A percentile compares a stretch with the other conserved stretches of the same genome.
phyloP scores from a whole-genome alignment of 2,888 invertebrate genomes.

The Drosophila atripex region DNA sequence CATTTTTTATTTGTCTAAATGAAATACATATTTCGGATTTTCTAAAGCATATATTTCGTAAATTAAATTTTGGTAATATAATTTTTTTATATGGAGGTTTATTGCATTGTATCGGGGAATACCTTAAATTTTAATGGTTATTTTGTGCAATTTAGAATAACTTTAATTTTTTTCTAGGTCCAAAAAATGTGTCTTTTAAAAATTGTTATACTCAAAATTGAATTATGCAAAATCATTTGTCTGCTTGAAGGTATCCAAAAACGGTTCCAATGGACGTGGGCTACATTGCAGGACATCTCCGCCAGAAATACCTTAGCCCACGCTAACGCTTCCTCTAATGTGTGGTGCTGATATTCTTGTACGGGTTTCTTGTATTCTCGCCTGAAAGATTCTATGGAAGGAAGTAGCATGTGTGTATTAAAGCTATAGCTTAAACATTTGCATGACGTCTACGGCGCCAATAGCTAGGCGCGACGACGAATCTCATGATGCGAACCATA shows the following conservation, averaged over 20 bases:
- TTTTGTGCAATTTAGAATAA: too few species aligned
- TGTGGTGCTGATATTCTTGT: constrained; percentile 5
- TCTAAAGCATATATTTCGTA: too few species aligned
- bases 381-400: neutral
- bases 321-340: constrained; percentile 56
- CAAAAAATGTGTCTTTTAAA: too few species aligned
- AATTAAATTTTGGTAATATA: too few species aligned
- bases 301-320: constrained; percentile 46
- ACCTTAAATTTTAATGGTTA: too few species aligned
- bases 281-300: constrained; percentile 32
- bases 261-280: constrained; percentile 58
- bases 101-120: too few species aligned
- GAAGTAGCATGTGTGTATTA: constrained; percentile 3
- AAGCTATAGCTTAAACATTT: neutral
- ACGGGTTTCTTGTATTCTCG: constrained; percentile 4
- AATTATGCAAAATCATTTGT: neutral
- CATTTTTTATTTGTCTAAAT: too few species aligned
- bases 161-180: too few species aligned
- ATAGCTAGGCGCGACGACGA: constrained; percentile 68
- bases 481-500: constrained; percentile 79
- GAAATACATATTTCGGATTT: too few species aligned
- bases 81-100: too few species aligned
- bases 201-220: too few species aligned
- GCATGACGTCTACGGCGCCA: neutral
- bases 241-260: constrained; percentile 18